A percentile compares a stretch with the other conserved stretches of the same genome.
Conservation (phyloP, 2,797 vertebrate species). For the Onychomys leucogaster region DNA sequence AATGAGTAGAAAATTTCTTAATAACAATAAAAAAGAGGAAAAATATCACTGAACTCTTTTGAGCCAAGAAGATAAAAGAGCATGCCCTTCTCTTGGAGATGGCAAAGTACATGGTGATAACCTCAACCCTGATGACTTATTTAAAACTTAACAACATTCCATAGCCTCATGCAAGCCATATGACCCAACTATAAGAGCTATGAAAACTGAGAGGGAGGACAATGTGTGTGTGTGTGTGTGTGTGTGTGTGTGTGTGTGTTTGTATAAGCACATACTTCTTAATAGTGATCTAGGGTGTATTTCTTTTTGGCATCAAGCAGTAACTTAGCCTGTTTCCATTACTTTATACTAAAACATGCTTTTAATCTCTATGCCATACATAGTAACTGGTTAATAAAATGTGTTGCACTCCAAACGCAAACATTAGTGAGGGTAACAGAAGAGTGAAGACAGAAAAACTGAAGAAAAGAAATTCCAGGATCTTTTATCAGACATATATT, state of each 20-base stretch:
- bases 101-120: background rate
- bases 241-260: background rate
- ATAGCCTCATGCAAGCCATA: background rate
- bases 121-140: background rate
- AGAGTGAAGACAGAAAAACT: background rate
- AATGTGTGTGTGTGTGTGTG: background rate
- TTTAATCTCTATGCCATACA: background rate
- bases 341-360: background rate
- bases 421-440: background rate
- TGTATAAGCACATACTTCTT: background rate
- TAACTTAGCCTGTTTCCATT: background rate
- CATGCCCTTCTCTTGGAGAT: background rate
- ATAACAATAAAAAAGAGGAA: too few relatives aligned
- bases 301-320: background rate
- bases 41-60: background rate
- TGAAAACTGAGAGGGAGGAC: background rate
- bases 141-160: background rate
- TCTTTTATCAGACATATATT: constrained; percentile 53
- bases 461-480: background rate
- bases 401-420: constrained; percentile 10
- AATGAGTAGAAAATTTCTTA: too few relatives aligned
- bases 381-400: background rate
- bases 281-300: background rate
- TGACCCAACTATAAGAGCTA: background rate
- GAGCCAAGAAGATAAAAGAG: background rate